A percentile compares a stretch with the other conserved stretches of the same genome.
These are phyloP conservation scores for Arothron firmamentum DNA, from an alignment of 2,113 vertebrate genomes.

Conservation along the genomic window DNA sequence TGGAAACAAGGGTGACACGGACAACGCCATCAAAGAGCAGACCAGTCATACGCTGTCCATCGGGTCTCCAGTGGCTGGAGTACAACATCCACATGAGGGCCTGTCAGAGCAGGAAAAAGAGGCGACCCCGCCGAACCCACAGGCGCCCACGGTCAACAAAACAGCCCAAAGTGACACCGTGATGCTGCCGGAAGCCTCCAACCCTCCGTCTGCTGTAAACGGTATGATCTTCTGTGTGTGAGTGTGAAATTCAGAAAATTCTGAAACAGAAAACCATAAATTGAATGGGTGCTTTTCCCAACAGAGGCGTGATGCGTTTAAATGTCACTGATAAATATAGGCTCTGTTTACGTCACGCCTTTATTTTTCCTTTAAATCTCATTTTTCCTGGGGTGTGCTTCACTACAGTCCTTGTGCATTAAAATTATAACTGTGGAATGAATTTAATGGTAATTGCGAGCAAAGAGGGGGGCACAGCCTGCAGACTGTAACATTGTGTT, in stretches of 20 bases:
- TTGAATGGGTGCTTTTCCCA: constrained; percentile 1
- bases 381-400: constrained; percentile 19
- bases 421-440: constrained; percentile 47
- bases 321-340: constrained; percentile 31
- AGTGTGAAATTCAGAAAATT: constrained; percentile 15
- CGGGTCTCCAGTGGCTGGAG: constrained; percentile 24
- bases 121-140: constrained; percentile 46
- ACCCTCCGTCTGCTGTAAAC: constrained; percentile 19
- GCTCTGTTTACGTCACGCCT: constrained; percentile 30
- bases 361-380: constrained; percentile 19
- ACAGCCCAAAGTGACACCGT: constrained; percentile 16
- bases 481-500: constrained; percentile 25
- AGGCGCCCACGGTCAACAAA: constrained; percentile 41
- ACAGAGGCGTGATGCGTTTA: constrained; percentile 8
- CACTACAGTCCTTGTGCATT: constrained; percentile 53
- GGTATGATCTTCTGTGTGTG: constrained; percentile 38
- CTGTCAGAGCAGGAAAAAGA: constrained; percentile 73
- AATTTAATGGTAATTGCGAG: constrained; percentile 59
- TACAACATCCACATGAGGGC: constrained; percentile 50
- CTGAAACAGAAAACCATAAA: constrained; percentile 3
- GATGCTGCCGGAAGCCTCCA: constrained; percentile 25
- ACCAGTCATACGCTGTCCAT: constrained; percentile 30
- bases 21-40: constrained; percentile 68
- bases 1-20: constrained; percentile 52
- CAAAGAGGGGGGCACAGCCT: constrained; percentile 31